Base-by-base conservation (phyloP, 2,113 vertebrate species). In the Bubalus kerabau region DNA sequence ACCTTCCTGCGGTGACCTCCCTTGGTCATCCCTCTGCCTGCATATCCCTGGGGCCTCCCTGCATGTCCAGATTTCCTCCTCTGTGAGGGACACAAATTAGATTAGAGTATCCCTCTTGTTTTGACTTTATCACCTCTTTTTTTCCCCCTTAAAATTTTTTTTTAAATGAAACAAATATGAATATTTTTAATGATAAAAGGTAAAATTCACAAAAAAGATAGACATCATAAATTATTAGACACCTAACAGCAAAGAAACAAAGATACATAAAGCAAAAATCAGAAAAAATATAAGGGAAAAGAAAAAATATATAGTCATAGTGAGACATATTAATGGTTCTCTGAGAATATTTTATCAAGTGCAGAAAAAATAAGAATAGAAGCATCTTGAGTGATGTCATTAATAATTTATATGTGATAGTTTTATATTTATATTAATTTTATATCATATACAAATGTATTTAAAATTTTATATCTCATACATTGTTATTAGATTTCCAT, bases 11-110 rank as follows among this genome's bases (percentile, higher is more conserved):
- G 7, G 23, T 40, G 36, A 17, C 82, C 54, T 50, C 24, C 6
- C 19, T 2, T 7, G 3, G 28, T 9, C 32, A 3, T n/a, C 59
- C 30, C 48, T 83, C 7, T 21, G 16, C 19, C 7, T 0, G 0
- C 26, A 1, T 1, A 1, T 4, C 43, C 52, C 24, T 43, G 16
- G 54, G 14, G 23, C 40, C 67, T 11, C 30, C 48, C 11, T 81
- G 14, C 50, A n/a, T 40, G 32, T 50, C 16, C 57, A 90, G 0
- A 43, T 14, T 10, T 40, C 86, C 40, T 28, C 43, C 91, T 46
- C 54, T 56, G 1, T 24, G 40, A 86, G 21, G 46, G 64, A 71
- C 26, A 21, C 43, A 23, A 36, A 10, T 28, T 23, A 14, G 21
- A n/a, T 4, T 46, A 14, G 43, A 82, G 50, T 19, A 5, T 24